Evolutionary conservation across 1,140 invertebrate genomes (phyloP).

Genomic region (Sycobia sp.): DNA sequence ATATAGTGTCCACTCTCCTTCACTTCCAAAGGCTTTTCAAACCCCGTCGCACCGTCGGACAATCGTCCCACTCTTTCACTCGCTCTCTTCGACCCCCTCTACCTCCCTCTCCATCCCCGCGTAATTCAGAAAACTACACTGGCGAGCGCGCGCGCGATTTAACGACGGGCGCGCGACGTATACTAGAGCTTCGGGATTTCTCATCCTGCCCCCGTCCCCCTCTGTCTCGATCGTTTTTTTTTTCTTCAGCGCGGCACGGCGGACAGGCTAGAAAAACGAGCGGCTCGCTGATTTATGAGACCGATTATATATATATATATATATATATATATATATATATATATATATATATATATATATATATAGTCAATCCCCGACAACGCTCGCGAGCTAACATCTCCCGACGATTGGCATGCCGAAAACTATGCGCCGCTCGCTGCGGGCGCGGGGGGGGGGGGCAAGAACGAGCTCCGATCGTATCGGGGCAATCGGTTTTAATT

Average conservation of each 20-base stretch:
- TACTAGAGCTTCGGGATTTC: neutral
- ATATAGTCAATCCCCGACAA: too few species aligned
- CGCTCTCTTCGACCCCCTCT: neutral
- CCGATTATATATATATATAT: too few species aligned
- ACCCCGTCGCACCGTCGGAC: too few species aligned
- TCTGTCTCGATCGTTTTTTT: neutral
- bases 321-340: too few species aligned
- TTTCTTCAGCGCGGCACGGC: neutral
- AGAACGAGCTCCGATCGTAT: too few species aligned
- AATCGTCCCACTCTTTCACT: neutral
- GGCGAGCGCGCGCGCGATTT: conserved; percentile 5
- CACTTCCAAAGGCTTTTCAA: too few species aligned
- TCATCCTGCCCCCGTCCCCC: neutral
- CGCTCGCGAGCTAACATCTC: too few species aligned
- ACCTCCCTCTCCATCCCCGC: neutral
- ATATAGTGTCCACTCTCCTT: too few species aligned
- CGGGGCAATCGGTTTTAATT: too few species aligned
- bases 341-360: too few species aligned
- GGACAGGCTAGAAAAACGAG: conserved; percentile 19
- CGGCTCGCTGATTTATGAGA: conserved; percentile 20
- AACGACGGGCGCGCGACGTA: conserved; percentile 12
- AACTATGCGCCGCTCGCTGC: neutral
- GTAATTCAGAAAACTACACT: conserved; percentile 30
- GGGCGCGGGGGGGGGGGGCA: too few species aligned
- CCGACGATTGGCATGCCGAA: conserved; percentile 6